A percentile compares a stretch with the other conserved stretches of the same genome.
These are phyloP conservation scores for Lysiphlebus fabarum DNA, from an alignment of 1,140 invertebrate species.

Conservation along the genomic window DNA sequence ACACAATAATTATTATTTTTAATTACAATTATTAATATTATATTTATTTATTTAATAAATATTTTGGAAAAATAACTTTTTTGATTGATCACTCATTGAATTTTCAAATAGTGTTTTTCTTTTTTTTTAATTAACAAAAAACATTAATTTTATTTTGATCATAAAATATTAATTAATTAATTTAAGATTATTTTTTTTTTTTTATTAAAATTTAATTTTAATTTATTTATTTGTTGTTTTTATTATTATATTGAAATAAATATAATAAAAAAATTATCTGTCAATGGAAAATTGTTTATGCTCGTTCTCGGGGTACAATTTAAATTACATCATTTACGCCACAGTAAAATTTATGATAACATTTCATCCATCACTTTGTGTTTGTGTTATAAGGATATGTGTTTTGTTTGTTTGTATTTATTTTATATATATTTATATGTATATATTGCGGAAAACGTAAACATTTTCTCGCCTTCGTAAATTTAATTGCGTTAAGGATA, in stretches of 20 bases:
- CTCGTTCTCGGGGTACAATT: slow-evolving; percentile 26
- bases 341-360: slow-evolving; percentile 23
- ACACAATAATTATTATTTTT: too few relatives aligned
- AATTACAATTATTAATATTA: neutral
- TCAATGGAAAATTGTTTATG: slow-evolving; percentile 17
- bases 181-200: too few relatives aligned
- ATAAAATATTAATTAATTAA: too few relatives aligned
- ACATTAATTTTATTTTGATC: too few relatives aligned
- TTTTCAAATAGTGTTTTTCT: too few relatives aligned
- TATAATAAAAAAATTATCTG: neutral
- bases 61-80: slow-evolving; percentile 11
- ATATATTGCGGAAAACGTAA: neutral
- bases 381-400: slow-evolving; percentile 8
- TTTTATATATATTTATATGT: neutral
- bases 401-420: neutral
- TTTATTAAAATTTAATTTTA: too few relatives aligned
- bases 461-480: slow-evolving; percentile 25
- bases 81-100: slow-evolving; percentile 12
- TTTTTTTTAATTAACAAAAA: too few relatives aligned
- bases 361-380: slow-evolving; percentile 14
- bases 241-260: too few relatives aligned
- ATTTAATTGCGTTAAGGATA: slow-evolving; percentile 39
- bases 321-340: slow-evolving; percentile 25
- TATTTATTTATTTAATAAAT: slow-evolving; percentile 2
- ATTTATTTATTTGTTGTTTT: too few relatives aligned